phyloP scores from a whole-genome alignment of 2,888 invertebrate genomes.

The Conomelus anceps region DNA sequence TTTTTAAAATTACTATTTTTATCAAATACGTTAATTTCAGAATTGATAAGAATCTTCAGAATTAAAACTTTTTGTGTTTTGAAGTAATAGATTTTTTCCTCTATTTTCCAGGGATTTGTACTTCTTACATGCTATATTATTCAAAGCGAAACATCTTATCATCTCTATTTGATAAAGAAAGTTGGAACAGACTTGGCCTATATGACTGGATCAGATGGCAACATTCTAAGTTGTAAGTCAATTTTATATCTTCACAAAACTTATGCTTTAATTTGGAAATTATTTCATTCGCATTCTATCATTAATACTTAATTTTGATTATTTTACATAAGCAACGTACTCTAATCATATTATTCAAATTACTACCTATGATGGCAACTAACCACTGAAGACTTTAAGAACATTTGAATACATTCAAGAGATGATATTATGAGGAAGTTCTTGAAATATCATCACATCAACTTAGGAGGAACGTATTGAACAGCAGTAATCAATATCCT shows the following conservation, averaged over 20 bases:
- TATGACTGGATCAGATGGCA: constrained; percentile 47
- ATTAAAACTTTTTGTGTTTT: background rate
- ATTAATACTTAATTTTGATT: background rate
- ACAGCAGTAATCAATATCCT: no score
- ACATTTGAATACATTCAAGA: no score
- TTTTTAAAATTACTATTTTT: no score
- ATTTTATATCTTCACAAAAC: background rate
- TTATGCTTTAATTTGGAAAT: background rate
- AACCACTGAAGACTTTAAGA: no score
- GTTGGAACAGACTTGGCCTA: constrained; percentile 40
- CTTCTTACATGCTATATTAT: constrained; percentile 56
- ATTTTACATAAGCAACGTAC: no score
- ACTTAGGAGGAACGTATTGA: no score
- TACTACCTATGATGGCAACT: no score
- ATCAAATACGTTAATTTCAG: no score
- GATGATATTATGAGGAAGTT: no score
- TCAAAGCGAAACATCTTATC: constrained; percentile 46
- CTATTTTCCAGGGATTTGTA: constrained; percentile 51
- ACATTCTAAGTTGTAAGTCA: constrained; percentile 43
- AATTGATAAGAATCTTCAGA: background rate
- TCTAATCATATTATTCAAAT: no score
- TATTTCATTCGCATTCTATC: background rate
- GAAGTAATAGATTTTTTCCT: background rate
- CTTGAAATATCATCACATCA: no score
- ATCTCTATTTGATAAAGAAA: constrained; percentile 26